A percentile compares a stretch with the other conserved stretches of the same genome.
These are phyloP conservation scores for roundworm (Caenorhabditis elegans) DNA, from an alignment of 1,140 invertebrate species.

Conservation along the genomic window DNA sequence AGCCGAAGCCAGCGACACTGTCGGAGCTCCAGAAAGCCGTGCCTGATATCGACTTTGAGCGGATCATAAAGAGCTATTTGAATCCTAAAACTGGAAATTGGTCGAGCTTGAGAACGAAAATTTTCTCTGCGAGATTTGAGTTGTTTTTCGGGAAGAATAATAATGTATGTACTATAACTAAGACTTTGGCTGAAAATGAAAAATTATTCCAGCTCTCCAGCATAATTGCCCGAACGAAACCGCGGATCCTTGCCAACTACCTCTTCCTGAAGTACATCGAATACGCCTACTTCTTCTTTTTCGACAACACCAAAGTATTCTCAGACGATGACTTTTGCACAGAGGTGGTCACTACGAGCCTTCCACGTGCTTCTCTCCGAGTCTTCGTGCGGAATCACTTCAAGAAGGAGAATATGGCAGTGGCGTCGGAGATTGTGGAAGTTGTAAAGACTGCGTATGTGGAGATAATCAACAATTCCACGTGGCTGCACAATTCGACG, in stretches of 20 bases:
- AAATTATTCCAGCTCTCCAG: neutral
- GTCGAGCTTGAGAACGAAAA: neutral
- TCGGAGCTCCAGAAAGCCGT: neutral
- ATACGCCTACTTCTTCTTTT: neutral
- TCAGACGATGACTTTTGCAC: too few species aligned
- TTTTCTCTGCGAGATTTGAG: neutral
- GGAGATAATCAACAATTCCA: neutral
- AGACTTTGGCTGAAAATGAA: too few species aligned
- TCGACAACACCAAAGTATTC: too few species aligned
- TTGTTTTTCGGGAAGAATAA: neutral
- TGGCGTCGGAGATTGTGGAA: neutral
- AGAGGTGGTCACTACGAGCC: neutral
- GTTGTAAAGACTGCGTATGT: neutral
- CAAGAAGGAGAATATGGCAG: neutral
- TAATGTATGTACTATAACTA: too few species aligned
- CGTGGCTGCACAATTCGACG: neutral
- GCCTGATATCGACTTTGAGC: neutral
- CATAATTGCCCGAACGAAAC: neutral
- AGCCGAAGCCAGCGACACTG: neutral
- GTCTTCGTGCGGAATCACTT: slow-evolving; percentile 10
- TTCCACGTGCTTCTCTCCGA: neutral
- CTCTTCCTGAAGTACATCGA: neutral
- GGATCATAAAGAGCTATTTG: neutral
- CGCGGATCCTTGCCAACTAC: neutral
- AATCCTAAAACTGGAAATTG: neutral